Conservation (phyloP, 2,797 vertebrate genomes). For the Sebastes matsubarae region DNA sequence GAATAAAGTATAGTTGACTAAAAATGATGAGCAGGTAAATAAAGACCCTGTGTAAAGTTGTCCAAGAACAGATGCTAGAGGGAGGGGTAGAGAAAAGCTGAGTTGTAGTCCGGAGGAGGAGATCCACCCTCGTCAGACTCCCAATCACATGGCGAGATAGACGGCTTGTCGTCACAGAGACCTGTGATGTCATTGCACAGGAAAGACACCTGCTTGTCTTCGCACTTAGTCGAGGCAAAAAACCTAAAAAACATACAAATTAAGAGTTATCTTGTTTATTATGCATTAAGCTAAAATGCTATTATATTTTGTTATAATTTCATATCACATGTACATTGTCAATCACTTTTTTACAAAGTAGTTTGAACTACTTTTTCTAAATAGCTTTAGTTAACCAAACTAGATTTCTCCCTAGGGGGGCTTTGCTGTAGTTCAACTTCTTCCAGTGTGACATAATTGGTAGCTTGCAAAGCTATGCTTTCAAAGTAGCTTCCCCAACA, state of each 20-base stretch:
- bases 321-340: too few relatives aligned
- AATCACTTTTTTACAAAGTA: too few relatives aligned
- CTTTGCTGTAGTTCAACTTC: neutral
- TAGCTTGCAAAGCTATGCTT: too few relatives aligned
- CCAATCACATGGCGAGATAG: slow-evolving; percentile 62
- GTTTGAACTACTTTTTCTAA: too few relatives aligned
- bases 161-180: slow-evolving; percentile 58
- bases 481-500: too few relatives aligned
- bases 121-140: slow-evolving; percentile 69
- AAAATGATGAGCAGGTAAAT: neutral
- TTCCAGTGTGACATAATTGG: neutral
- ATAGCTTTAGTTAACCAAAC: too few relatives aligned
- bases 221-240: slow-evolving; percentile 79
- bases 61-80: slow-evolving; percentile 57
- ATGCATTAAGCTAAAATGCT: neutral
- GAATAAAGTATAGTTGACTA: neutral
- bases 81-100: slow-evolving; percentile 78
- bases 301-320: too few relatives aligned
- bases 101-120: slow-evolving; percentile 86
- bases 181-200: slow-evolving; percentile 73
- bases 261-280: neutral
- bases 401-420: too few relatives aligned
- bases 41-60: slow-evolving; percentile 1
- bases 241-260: slow-evolving; percentile 75
- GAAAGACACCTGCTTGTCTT: slow-evolving; percentile 71